These are phyloP conservation scores for Malacosoma neustria DNA, from an alignment of 2,888 invertebrate genomes.

Conservation along the genomic window DNA sequence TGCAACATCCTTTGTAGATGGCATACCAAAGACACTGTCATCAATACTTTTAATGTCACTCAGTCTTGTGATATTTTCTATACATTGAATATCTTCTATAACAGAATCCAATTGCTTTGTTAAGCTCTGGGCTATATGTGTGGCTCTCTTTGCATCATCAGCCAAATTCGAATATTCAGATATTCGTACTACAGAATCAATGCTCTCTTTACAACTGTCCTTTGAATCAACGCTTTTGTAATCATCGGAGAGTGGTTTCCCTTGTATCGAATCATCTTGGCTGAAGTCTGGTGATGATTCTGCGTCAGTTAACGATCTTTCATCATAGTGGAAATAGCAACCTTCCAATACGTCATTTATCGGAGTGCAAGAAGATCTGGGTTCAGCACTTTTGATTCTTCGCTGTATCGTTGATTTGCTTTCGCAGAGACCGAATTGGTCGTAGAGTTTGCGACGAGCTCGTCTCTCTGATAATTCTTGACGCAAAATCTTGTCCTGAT, in stretches of 20 bases:
- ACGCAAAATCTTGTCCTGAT: constrained; percentile 44
- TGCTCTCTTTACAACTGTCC: constrained; percentile 24
- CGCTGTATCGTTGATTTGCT: constrained; percentile 28
- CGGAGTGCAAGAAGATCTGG: constrained; percentile 21
- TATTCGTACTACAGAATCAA: constrained; percentile 31
- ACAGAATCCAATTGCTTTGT: constrained; percentile 38
- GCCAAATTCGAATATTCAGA: constrained; percentile 20
- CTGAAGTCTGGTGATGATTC: constrained; percentile 22
- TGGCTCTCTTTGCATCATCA: constrained; percentile 19
- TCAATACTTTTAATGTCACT: constrained; percentile 25
- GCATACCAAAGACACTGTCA: constrained; percentile 13
- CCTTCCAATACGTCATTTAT: constrained; percentile 42
- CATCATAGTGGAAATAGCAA: constrained; percentile 33
- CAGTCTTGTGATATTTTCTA: constrained; percentile 32
- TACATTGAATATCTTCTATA: constrained; percentile 35
- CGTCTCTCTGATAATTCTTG: constrained; percentile 48
- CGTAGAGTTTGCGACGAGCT: constrained; percentile 39
- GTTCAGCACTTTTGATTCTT: constrained; percentile 18
- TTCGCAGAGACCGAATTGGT: constrained; percentile 28
- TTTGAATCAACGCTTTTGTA: constrained; percentile 23
- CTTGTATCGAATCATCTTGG: constrained; percentile 19
- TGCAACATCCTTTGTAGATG: not conserved
- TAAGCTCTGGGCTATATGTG: constrained; percentile 32
- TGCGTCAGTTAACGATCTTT: constrained; percentile 17
- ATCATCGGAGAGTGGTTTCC: constrained; percentile 24